Evolutionary conservation across 2,113 vertebrate species (phyloP), one percentile per base, ranked within the genome.

Genomic region (Pteronura brasiliensis): DNA sequence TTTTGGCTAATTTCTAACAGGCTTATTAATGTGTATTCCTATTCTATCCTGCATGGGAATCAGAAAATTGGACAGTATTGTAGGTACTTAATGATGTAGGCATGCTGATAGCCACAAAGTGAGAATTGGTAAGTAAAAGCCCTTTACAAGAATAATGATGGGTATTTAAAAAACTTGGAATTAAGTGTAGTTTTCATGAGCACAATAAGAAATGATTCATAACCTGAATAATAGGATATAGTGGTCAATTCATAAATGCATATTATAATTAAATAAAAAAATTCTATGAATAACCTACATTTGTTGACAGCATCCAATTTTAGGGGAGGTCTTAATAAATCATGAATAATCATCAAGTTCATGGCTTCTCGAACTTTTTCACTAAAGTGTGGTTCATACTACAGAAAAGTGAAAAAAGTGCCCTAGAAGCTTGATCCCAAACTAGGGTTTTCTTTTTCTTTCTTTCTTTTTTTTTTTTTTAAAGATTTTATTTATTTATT

Each of bases 181-280:
- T 93, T 57, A 91, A 55, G 71, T 80, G 55, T 4, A 85, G 21
- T 95, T 93, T 85, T 95, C 65, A 82, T 59, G 49, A 85, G 21
- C 57, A 59, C 36, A 69, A 8, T 88, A 76, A 95, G n/a, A 93
- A 65, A 90, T 89, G 57, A 86, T 63, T 85, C 20, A 84, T 84
- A 47, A 88, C 20, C 55, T 88, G 34, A 97, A 81, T 93, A 93
- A 89, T 25, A 63, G 31, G 23, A 71, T 93, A 95, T 52, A 96
- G 67, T 79, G 39, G 59, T 96, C 67, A 97, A 18, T 49, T 94
- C 44, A 90, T 39, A 87, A 80, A 69, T 77, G 23, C 6, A 89
- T 95, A 82, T 61, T 94, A 34, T 96, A 89, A 85, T 95, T 76
- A 84, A 95, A 90, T 90, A 47, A 85, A 96, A 96, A 96, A 86